Conservation (phyloP, 2,797 vertebrate genomes). For the Crax fasciolata region DNA sequence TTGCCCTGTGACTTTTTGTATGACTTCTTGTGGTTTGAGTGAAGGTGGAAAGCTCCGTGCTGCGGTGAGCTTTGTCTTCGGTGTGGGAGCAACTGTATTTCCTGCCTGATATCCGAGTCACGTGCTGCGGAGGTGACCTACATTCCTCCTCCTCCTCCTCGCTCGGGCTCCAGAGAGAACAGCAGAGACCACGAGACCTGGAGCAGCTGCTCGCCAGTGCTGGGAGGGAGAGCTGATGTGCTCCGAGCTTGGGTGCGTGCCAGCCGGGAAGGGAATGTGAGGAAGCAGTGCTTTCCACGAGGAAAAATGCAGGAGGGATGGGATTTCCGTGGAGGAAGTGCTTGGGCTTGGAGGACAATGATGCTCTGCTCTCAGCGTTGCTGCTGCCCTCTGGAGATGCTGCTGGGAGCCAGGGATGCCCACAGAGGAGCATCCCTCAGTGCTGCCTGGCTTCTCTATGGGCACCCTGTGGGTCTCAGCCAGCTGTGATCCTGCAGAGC, state of each 20-base stretch:
- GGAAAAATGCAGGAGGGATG: background rate
- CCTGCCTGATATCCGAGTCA: slow-evolving; percentile 75
- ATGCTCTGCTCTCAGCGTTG: background rate
- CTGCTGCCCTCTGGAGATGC: background rate
- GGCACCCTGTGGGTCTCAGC: background rate
- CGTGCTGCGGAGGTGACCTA: slow-evolving; percentile 57
- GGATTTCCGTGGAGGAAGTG: background rate
- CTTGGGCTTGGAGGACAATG: background rate
- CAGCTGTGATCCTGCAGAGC: background rate
- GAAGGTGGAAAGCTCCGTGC: slow-evolving; percentile 70
- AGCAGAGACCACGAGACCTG: background rate
- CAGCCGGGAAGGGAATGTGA: background rate
- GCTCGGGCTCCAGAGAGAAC: background rate
- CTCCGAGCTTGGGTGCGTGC: background rate
- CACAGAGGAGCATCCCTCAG: background rate
- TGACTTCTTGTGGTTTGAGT: slow-evolving; percentile 73
- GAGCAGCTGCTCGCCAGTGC: background rate
- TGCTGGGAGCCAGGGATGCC: background rate
- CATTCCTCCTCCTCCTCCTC: slow-evolving; percentile 30
- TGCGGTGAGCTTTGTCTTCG: slow-evolving; percentile 70
- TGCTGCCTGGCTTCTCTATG: background rate
- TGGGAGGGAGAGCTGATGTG: background rate
- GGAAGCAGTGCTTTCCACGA: background rate
- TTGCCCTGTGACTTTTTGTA: slow-evolving; percentile 38
- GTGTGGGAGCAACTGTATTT: slow-evolving; percentile 78